Percentiles rank a stretch among this genome's conserved stretches.
Conservation (phyloP, 2,888 invertebrate species). For the Acleris laterana region DNA sequence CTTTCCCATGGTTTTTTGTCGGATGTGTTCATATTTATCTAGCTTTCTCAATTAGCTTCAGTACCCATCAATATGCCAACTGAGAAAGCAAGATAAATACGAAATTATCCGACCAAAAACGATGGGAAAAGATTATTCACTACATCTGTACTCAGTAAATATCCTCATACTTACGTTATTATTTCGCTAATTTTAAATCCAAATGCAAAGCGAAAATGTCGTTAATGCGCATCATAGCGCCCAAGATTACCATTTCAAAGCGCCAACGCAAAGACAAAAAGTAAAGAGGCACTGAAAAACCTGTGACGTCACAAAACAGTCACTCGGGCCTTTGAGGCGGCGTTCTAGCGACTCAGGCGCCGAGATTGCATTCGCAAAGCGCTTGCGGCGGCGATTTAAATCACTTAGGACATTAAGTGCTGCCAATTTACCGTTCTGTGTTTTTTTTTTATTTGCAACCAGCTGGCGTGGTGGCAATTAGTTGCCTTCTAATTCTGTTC, state of each 20-base stretch:
- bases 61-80: too few relatives aligned
- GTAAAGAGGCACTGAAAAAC: slow-evolving; percentile 42
- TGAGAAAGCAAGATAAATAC: too few relatives aligned
- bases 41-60: too few relatives aligned
- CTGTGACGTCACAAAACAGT: slow-evolving; percentile 33
- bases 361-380: slow-evolving; percentile 35
- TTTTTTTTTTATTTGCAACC: slow-evolving; percentile 10
- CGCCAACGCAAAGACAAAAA: slow-evolving; percentile 48
- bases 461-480: slow-evolving; percentile 1
- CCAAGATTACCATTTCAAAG: slow-evolving; percentile 52
- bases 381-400: slow-evolving; percentile 33
- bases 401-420: slow-evolving; percentile 36
- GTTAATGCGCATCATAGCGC: slow-evolving; percentile 24
- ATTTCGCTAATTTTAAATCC: background rate
- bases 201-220: slow-evolving; percentile 33
- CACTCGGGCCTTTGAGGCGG: slow-evolving; percentile 27
- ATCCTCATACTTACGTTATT: too few relatives aligned
- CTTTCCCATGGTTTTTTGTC: too few relatives aligned
- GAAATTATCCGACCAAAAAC: too few relatives aligned
- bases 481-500: slow-evolving; percentile 1
- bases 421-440: slow-evolving; percentile 31
- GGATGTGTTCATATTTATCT: too few relatives aligned
- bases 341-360: slow-evolving; percentile 20
- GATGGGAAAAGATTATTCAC: too few relatives aligned
- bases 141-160: too few relatives aligned